Conservation (phyloP, 2,113 vertebrate species). For the Cochlearius cochlearius region DNA sequence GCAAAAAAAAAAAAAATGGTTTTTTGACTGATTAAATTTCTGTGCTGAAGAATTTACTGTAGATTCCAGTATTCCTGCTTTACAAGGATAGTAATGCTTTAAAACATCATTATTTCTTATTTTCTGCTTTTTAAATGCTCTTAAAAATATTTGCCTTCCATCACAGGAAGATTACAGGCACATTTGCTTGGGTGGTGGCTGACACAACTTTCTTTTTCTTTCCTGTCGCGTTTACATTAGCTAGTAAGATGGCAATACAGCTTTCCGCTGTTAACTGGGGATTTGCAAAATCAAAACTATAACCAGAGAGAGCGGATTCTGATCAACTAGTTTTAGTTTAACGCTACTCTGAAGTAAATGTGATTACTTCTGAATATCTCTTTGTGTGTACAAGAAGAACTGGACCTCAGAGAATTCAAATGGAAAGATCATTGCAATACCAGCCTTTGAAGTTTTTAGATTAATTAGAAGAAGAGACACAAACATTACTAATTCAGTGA, state of each 20-base stretch:
- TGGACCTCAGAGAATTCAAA: not conserved
- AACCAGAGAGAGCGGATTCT: not conserved
- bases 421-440: not conserved
- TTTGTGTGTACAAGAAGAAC: not conserved
- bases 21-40: slow-evolving; percentile 9
- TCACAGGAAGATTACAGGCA: slow-evolving; percentile 7
- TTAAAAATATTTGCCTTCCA: slow-evolving; percentile 26
- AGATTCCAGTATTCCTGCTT: not conserved
- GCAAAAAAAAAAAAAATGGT: not conserved
- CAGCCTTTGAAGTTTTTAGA: not conserved
- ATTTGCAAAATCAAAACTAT: not conserved
- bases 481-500: not conserved
- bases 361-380: not conserved
- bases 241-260: not conserved
- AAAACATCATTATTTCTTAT: slow-evolving; percentile 50
- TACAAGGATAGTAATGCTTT: slow-evolving; percentile 40
- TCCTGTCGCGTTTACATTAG: not conserved
- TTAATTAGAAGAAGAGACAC: not conserved
- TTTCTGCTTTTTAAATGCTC: slow-evolving; percentile 45
- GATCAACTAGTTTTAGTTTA: not conserved
- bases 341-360: not conserved
- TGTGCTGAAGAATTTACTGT: slow-evolving; percentile 2
- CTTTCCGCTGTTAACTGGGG: not conserved
- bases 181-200: not conserved
- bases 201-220: not conserved